Percentiles rank a stretch among this genome's conserved stretches.
Conservation (phyloP, 2,113 vertebrate species). For the Halcyon senegalensis region DNA sequence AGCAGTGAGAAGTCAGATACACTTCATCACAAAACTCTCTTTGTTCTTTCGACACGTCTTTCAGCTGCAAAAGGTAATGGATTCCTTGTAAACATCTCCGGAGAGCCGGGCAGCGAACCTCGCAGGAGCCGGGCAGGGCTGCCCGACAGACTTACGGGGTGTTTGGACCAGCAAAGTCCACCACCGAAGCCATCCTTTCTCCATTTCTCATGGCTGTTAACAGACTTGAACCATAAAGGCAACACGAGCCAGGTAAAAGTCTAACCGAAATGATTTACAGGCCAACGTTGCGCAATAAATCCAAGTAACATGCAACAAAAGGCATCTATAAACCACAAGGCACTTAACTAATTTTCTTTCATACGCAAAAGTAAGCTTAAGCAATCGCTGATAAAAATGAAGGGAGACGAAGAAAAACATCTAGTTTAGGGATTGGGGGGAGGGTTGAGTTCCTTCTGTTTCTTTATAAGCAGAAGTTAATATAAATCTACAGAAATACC, state of each 20-base stretch:
- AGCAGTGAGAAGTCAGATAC: slow-evolving; percentile 48
- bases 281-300: slow-evolving; percentile 33
- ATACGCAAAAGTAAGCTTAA: not conserved
- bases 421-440: not conserved
- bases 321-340: slow-evolving; percentile 31
- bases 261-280: slow-evolving; percentile 39
- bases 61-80: not conserved
- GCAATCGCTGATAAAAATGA: not conserved
- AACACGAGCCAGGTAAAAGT: slow-evolving; percentile 26
- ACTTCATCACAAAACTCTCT: slow-evolving; percentile 52
- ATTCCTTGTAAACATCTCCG: slow-evolving; percentile 13
- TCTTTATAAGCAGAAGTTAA: slow-evolving; percentile 51
- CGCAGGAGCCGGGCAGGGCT: not conserved
- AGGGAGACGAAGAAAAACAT: slow-evolving; percentile 21
- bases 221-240: slow-evolving; percentile 28
- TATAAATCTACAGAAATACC: slow-evolving; percentile 68
- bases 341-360: slow-evolving; percentile 57
- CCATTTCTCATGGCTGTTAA: not conserved
- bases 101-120: not conserved
- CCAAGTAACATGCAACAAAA: slow-evolving; percentile 12
- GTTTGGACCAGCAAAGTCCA: not conserved
- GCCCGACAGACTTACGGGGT: not conserved
- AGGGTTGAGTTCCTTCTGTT: not conserved
- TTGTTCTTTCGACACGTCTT: slow-evolving; percentile 48
- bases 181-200: not conserved